phyloP scores from a whole-genome alignment of 2,888 invertebrate species.

The Lepidocyrtoides sp. region DNA sequence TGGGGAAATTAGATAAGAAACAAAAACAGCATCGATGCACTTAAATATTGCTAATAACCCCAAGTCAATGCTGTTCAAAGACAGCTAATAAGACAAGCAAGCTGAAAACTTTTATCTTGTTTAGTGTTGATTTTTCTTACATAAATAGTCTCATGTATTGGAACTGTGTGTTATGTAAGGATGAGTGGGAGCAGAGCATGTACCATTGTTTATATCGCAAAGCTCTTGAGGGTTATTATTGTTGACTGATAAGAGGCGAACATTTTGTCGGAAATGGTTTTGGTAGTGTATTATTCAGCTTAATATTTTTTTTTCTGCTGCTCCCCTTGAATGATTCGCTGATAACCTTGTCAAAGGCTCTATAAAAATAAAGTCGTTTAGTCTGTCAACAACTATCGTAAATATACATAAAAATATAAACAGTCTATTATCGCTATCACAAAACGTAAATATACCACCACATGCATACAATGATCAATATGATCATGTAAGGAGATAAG shows the following conservation, averaged over 20 bases:
- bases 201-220: constrained; percentile 16
- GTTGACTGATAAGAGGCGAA: constrained; percentile 27
- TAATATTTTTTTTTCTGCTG: background rate
- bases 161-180: background rate
- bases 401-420: constrained; percentile 49
- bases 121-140: constrained; percentile 12
- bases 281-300: background rate
- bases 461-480: constrained; percentile 5
- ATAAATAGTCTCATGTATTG: background rate
- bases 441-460: background rate
- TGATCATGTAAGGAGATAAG: constrained; percentile 19
- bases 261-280: constrained; percentile 43
- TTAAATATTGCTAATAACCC: constrained; percentile 31
- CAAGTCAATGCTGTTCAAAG: background rate
- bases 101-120: constrained; percentile 3
- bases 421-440: constrained; percentile 6
- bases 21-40: constrained; percentile 12
- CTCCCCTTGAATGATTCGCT: constrained; percentile 63
- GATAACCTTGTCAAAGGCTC: constrained; percentile 68
- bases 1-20: constrained; percentile 39
- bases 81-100: constrained; percentile 30
- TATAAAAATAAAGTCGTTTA: constrained; percentile 68
- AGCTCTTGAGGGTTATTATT: constrained; percentile 53
- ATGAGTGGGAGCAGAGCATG: background rate
- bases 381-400: constrained; percentile 54